Evolutionary conservation across 2,113 vertebrate genomes (phyloP).

Genomic region (Syngnathoides biaculeatus): DNA sequence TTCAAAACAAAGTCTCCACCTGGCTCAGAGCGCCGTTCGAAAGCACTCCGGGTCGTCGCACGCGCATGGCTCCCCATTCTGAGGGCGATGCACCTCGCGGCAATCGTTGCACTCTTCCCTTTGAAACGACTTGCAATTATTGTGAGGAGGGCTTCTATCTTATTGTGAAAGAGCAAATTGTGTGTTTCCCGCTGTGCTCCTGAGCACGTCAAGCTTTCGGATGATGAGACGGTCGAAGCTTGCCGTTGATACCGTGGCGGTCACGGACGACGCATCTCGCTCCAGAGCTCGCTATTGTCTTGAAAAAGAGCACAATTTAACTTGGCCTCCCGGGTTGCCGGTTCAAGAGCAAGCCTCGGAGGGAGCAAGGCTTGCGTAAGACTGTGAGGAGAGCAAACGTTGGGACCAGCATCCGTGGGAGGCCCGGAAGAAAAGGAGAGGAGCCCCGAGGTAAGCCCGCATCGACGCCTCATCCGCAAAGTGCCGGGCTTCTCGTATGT

Average conservation of each 20-base stretch:
- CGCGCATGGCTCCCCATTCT: background rate
- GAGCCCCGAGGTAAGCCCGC: background rate
- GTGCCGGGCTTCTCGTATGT: background rate
- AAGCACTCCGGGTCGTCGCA: background rate
- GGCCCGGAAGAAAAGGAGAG: constrained; percentile 2
- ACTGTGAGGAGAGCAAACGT: constrained; percentile 58
- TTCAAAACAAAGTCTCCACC: constrained; percentile 44
- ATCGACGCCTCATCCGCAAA: background rate
- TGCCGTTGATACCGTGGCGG: too few species aligned
- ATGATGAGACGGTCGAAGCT: constrained; percentile 6
- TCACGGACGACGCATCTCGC: constrained; percentile 35
- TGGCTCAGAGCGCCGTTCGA: background rate
- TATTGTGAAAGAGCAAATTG: constrained; percentile 16
- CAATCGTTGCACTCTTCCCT: background rate
- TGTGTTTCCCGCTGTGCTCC: constrained; percentile 13
- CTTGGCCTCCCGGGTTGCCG: background rate
- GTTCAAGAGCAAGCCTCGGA: background rate
- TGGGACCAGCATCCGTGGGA: constrained; percentile 10
- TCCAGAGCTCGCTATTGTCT: constrained; percentile 46
- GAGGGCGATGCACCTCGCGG: background rate
- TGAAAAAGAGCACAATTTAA: constrained; percentile 34
- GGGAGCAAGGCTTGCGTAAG: constrained; percentile 63
- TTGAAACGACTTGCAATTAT: background rate
- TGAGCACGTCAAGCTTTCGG: constrained; percentile 9
- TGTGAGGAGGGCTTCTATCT: background rate